A percentile compares a stretch with the other conserved stretches of the same genome.
These are phyloP conservation scores for Cordilura impudica DNA, from an alignment of 2,888 invertebrate genomes.

Conservation along the genomic window DNA sequence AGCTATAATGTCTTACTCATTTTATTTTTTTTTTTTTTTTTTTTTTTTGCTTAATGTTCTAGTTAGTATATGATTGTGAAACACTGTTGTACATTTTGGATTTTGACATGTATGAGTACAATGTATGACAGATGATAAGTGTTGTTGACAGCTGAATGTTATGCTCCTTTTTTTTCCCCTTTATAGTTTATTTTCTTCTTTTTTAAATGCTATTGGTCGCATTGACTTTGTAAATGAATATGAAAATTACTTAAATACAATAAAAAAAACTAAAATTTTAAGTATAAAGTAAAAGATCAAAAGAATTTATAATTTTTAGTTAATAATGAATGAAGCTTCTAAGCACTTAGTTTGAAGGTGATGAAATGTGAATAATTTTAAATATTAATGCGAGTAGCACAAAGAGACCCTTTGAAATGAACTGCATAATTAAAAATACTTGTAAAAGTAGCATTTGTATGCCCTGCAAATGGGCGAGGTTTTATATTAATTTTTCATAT, in stretches of 20 bases:
- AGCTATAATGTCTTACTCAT: conserved; percentile 15
- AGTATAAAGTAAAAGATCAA: conserved; percentile 36
- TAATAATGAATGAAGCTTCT: conserved; percentile 45
- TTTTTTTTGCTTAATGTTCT: neutral
- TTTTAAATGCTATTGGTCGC: conserved; percentile 15
- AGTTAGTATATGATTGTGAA: neutral
- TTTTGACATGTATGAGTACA: conserved; percentile 53
- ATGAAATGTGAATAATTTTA: conserved; percentile 49
- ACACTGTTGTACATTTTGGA: neutral
- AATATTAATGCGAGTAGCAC: too few relatives aligned
- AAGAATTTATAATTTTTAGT: conserved; percentile 22
- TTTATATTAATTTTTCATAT: too few relatives aligned
- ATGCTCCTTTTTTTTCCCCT: neutral
- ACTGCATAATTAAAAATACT: too few relatives aligned
- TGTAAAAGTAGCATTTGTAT: too few relatives aligned
- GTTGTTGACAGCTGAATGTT: conserved; percentile 57
- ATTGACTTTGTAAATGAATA: conserved; percentile 41
- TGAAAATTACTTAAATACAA: conserved; percentile 37
- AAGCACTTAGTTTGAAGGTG: conserved; percentile 47
- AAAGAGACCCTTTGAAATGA: too few relatives aligned
- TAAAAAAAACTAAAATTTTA: conserved; percentile 34
- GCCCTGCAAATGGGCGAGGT: too few relatives aligned
- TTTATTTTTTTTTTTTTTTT: neutral
- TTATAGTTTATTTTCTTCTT: conserved; percentile 2
- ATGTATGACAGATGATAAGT: conserved; percentile 62